These are phyloP conservation scores for Byasa hedistus DNA, from an alignment of 2,888 invertebrate genomes.

Conservation along the genomic window DNA sequence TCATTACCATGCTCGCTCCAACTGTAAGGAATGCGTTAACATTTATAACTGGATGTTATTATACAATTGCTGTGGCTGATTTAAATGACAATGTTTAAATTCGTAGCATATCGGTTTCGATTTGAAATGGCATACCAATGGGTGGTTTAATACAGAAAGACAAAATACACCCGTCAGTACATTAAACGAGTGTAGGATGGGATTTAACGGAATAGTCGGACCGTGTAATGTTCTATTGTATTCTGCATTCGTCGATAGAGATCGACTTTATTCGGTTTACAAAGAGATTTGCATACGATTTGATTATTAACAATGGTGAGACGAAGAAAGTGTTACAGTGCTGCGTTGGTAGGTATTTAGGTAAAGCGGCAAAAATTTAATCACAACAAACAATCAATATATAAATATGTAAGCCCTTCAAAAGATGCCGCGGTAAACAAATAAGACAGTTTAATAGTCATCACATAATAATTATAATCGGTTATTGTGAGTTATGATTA, in stretches of 20 bases:
- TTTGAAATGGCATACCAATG: conserved; percentile 50
- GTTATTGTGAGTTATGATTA: background rate
- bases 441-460: conserved; percentile 4
- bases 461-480: conserved; percentile 4
- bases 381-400: no score
- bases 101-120: conserved; percentile 49
- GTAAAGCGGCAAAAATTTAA: conserved; percentile 20
- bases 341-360: conserved; percentile 22
- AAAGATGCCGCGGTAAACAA: background rate
- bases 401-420: no score
- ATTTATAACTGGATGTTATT: conserved; percentile 16
- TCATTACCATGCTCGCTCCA: background rate
- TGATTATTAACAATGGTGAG: conserved; percentile 35
- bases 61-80: conserved; percentile 41
- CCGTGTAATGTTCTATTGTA: conserved; percentile 51
- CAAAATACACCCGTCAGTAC: conserved; percentile 19
- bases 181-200: conserved; percentile 37
- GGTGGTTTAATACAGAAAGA: conserved; percentile 35
- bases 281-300: conserved; percentile 44
- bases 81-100: conserved; percentile 47
- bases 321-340: conserved; percentile 34
- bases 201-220: conserved; percentile 42
- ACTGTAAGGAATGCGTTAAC: background rate
- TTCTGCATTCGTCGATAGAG: conserved; percentile 48
- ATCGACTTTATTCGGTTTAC: conserved; percentile 53